Percentiles rank a stretch among this genome's conserved stretches.
These are phyloP conservation scores for Heliocidaris tuberculata DNA, from an alignment of 35 echinoderm and acorn worm species.

Conservation along the genomic window DNA sequence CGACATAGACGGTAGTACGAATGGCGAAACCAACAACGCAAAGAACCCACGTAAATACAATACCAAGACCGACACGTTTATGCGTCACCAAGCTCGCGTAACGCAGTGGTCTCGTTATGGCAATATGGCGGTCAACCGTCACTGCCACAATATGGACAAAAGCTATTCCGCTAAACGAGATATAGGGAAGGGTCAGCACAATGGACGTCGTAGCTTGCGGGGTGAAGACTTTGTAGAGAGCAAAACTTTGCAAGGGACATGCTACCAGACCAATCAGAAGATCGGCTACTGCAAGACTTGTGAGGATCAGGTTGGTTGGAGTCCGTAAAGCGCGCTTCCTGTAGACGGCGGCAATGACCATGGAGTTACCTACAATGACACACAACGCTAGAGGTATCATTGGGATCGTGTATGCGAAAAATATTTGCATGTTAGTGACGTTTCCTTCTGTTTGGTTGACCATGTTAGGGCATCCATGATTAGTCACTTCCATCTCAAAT, in stretches of 20 bases:
- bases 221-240: not conserved
- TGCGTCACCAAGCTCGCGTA: not conserved
- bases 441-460: not conserved
- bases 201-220: not conserved
- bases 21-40: not conserved
- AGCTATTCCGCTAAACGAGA: not conserved
- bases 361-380: not conserved
- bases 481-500: not conserved
- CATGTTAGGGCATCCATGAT: not conserved
- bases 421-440: not conserved
- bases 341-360: not conserved
- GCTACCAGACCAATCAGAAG: not conserved
- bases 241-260: not conserved
- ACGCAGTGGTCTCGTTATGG: constrained; percentile 17
- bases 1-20: not conserved
- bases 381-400: not conserved
- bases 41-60: not conserved
- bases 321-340: not conserved
- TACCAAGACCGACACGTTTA: not conserved
- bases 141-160: constrained; percentile 26
- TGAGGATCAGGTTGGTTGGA: constrained; percentile 2
- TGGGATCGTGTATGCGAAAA: not conserved
- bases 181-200: not conserved
- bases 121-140: not conserved
- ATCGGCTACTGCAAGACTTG: constrained; percentile 14